These are phyloP conservation scores for Rana temporaria DNA, from an alignment of 2,113 vertebrate genomes.

Conservation along the genomic window DNA sequence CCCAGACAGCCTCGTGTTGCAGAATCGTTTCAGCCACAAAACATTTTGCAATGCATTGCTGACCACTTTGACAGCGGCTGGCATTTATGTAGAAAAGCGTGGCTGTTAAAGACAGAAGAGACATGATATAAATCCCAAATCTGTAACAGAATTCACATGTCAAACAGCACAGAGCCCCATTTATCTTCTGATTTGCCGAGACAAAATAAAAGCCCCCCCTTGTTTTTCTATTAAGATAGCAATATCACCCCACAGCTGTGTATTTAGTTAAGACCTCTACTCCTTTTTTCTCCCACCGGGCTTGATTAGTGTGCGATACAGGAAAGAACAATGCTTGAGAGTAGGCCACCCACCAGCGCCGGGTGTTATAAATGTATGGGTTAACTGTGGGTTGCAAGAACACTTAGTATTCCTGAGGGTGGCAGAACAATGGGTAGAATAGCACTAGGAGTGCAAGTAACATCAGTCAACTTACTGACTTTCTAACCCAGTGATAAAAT, in stretches of 20 bases:
- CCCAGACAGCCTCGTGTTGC: background rate
- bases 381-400: slow-evolving; percentile 52
- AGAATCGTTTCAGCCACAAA: slow-evolving; percentile 37
- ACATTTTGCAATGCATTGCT: slow-evolving; percentile 39
- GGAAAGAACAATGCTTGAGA: slow-evolving; percentile 54
- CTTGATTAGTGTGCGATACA: slow-evolving; percentile 55
- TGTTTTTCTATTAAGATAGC: slow-evolving; percentile 55
- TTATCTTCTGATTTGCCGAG: slow-evolving; percentile 48
- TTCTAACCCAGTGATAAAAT: slow-evolving; percentile 10
- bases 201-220: slow-evolving; percentile 49
- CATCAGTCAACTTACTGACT: slow-evolving; percentile 53
- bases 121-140: slow-evolving; percentile 11
- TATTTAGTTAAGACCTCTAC: slow-evolving; percentile 54
- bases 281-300: slow-evolving; percentile 48
- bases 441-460: slow-evolving; percentile 21
- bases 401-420: slow-evolving; percentile 56
- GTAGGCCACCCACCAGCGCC: slow-evolving; percentile 50
- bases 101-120: slow-evolving; percentile 24
- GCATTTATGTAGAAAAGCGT: slow-evolving; percentile 34
- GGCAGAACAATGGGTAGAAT: slow-evolving; percentile 51
- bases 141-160: slow-evolving; percentile 48
- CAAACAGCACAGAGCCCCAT: slow-evolving; percentile 32
- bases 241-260: slow-evolving; percentile 56
- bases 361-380: slow-evolving; percentile 54
- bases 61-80: slow-evolving; percentile 34